Percentiles rank a stretch among this genome's conserved stretches.
phyloP scores from a whole-genome alignment of 2,113 vertebrate species.

The Riparia riparia region DNA sequence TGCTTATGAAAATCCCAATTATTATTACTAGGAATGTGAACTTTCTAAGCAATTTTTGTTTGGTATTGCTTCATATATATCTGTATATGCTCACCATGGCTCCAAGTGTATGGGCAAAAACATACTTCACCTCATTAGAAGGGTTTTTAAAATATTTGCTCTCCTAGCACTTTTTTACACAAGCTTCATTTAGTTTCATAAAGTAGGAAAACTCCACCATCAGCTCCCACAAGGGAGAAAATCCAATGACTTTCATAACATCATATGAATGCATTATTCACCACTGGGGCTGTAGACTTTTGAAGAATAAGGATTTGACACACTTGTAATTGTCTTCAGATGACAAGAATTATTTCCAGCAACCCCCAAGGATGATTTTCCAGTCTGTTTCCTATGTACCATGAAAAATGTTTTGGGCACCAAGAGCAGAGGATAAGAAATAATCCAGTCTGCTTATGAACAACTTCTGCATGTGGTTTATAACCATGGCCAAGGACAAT shows the following conservation, averaged over 20 bases:
- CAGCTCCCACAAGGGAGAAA: neutral
- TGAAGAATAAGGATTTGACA: constrained; percentile 3
- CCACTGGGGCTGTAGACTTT: neutral
- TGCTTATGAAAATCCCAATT: neutral
- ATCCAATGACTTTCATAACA: neutral
- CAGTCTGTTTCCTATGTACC: neutral
- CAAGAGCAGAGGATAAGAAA: neutral
- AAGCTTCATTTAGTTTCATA: neutral
- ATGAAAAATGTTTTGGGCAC: neutral
- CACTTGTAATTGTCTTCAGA: neutral
- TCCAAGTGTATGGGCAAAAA: neutral
- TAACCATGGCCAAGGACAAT: neutral
- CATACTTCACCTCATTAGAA: neutral
- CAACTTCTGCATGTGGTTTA: neutral
- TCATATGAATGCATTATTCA: neutral
- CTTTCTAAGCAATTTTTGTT: neutral
- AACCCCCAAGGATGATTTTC: neutral
- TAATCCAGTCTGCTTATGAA: neutral
- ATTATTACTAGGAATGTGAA: neutral
- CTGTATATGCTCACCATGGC: neutral
- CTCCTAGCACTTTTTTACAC: neutral
- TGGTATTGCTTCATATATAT: neutral
- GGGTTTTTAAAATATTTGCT: neutral
- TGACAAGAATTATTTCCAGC: neutral
- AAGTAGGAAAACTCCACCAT: neutral